phyloP scores from a whole-genome alignment of 2,888 invertebrate species.

The Tetrapedia diversipes region DNA sequence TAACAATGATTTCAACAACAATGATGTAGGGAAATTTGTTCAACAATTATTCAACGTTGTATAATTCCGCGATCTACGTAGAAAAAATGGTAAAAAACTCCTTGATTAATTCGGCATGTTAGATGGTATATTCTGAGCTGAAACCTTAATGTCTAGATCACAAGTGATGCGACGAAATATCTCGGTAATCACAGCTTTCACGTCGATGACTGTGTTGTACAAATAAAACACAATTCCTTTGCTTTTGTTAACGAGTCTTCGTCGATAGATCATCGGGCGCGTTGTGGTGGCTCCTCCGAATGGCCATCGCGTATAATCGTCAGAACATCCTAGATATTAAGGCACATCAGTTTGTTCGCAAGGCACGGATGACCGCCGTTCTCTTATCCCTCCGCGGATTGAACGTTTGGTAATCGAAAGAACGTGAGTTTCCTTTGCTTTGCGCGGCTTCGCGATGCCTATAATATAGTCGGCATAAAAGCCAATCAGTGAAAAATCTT shows the following conservation, averaged over 20 bases:
- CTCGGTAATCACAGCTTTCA: conserved; percentile 39
- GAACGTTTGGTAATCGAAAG: conserved; percentile 23
- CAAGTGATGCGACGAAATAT: conserved; percentile 29
- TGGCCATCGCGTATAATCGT: conserved; percentile 21
- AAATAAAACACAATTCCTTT: conserved; percentile 13
- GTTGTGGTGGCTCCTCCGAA: conserved; percentile 36
- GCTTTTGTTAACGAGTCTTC: conserved; percentile 1
- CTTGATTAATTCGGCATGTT: conserved; percentile 20
- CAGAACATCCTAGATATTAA: conserved; percentile 43
- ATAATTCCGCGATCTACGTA: conserved; percentile 21
- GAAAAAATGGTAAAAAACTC: not conserved
- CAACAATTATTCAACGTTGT: conserved; percentile 27
- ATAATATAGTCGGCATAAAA: conserved; percentile 50
- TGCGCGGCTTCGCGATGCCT: conserved; percentile 45
- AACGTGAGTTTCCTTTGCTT: conserved; percentile 47
- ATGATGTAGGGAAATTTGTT: conserved; percentile 23
- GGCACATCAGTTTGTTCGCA: conserved; percentile 56
- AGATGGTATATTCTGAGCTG: conserved; percentile 9
- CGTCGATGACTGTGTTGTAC: conserved; percentile 18
- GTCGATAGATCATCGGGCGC: conserved; percentile 17
- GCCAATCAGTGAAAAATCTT: conserved; percentile 31
- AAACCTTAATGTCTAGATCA: conserved; percentile 37
- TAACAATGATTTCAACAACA: conserved; percentile 48
- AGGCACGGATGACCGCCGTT: conserved; percentile 45
- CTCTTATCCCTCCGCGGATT: conserved; percentile 1